Percentiles rank a stretch among this genome's conserved stretches.
Evolutionary conservation across 2,888 invertebrate genomes (phyloP).

Genomic region (Lithophane leautieri): DNA sequence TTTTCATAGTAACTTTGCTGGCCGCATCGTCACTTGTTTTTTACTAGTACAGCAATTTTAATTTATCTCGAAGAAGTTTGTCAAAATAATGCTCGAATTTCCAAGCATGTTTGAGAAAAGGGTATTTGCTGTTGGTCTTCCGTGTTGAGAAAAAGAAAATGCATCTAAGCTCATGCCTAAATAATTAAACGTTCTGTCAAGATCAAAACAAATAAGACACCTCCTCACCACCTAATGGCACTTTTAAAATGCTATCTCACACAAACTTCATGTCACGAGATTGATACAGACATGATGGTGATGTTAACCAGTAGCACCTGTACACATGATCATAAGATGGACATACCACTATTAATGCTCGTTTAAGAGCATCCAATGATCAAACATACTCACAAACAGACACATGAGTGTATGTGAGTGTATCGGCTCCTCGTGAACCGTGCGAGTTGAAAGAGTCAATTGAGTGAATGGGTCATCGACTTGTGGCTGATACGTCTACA

Average conservation of each 20-base stretch:
- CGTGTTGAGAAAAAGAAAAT: not conserved
- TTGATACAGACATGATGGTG: not conserved
- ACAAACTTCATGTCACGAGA: not conserved
- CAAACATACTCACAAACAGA: slow-evolving; percentile 42
- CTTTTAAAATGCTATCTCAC: not conserved
- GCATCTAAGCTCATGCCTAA: not conserved
- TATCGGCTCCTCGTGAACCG: slow-evolving; percentile 28
- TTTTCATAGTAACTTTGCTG: no score
- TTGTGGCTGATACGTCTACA: slow-evolving; percentile 31
- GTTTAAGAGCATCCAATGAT: slow-evolving; percentile 33
- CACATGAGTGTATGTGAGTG: slow-evolving; percentile 32
- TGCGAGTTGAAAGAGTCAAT: slow-evolving; percentile 51
- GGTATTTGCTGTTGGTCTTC: not conserved
- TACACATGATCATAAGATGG: not conserved
- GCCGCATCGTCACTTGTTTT: no score
- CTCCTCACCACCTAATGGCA: not conserved
- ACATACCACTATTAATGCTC: slow-evolving; percentile 11
- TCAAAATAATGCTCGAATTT: no score
- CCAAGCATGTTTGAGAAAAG: not conserved
- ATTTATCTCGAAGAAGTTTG: no score
- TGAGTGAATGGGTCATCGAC: slow-evolving; percentile 60
- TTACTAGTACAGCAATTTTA: no score
- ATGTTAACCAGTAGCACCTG: slow-evolving; percentile 45
- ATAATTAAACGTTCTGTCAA: not conserved
- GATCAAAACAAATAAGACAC: not conserved